Percentiles rank a stretch among this genome's conserved stretches.
Evolutionary conservation across 2,797 vertebrate genomes (phyloP).

Genomic region (Lophius americanus): DNA sequence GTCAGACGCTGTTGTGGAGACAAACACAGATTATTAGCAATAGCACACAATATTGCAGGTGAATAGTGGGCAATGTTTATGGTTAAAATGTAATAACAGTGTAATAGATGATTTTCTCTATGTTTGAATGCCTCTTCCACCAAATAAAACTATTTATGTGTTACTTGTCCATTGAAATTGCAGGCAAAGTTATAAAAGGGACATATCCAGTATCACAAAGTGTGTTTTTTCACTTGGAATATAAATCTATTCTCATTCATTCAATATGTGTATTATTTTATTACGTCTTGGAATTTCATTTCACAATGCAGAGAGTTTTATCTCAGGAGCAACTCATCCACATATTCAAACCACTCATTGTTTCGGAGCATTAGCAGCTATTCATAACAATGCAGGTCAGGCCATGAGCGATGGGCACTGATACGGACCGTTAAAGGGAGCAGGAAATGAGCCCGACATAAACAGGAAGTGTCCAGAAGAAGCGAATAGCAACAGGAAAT

Average conservation of each 20-base stretch:
- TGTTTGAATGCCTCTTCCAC: neutral
- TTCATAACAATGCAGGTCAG: conserved; percentile 68
- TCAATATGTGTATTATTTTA: neutral
- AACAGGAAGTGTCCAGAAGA: conserved; percentile 85
- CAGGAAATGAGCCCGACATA: conserved; percentile 81
- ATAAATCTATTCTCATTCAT: neutral
- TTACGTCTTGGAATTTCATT: neutral
- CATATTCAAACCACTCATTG: conserved; percentile 54
- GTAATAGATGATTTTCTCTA: neutral
- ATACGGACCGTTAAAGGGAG: conserved; percentile 66
- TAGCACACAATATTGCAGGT: neutral
- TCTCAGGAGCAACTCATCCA: conserved; percentile 22
- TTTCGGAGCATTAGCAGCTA: conserved; percentile 50
- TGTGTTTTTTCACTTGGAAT: neutral
- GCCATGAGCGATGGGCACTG: conserved; percentile 60
- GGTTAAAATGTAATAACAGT: neutral
- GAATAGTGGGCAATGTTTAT: neutral
- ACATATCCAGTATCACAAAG: neutral
- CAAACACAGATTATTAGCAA: neutral
- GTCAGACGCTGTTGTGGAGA: conserved; percentile 64
- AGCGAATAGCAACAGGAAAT: conserved; percentile 83
- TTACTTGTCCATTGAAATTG: neutral
- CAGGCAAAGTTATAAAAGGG: neutral
- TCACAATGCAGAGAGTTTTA: conserved; percentile 24
- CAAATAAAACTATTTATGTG: neutral